Base-by-base conservation (phyloP, 1,140 invertebrate species). In the Lordiphosa stackelbergi region DNA sequence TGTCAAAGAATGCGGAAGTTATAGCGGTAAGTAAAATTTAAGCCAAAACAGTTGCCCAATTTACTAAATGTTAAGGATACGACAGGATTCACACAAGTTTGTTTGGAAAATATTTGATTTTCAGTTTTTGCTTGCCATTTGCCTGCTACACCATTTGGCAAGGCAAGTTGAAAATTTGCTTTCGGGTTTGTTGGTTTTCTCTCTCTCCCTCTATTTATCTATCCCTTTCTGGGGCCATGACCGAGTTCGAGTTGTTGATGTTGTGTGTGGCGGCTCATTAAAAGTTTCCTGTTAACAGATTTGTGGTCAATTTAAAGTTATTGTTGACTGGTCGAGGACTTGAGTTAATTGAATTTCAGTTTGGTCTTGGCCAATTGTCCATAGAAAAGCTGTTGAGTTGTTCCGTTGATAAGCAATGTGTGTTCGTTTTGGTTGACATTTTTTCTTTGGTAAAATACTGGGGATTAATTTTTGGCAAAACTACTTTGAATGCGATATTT, bases 1-100 rank as follows among this genome's bases (percentile, higher is more conserved):
- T 94, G 90, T 93, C 92, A 0, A 88, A 89, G 9, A 94, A 94
- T 73, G 91, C 91, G 3, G 92, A 93, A 78, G 87, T 88, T 34
- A 91, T 93, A 31, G 90, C 93, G 68, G 93, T 93, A 89, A 88
- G 89, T 88, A 53, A 9, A 11, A 11, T 45, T 5, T 1, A 46
- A 28, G 10, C 5, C 28, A 31, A 31, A 31, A 31, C 28, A 24
- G 4, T 24, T 24, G 0, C 22, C 4, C 5, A 19, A 24, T 24
- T 4, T 24, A 24, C 22, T 6, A 24, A 24, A 24, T 24, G 4
- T 6, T 24, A 24, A 24, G 28, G 28, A 31, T 31, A 8, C 28
- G 7, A 31, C 6, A 31, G 28, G 28, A 8, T 5, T 31, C 6
- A 8, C 4, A 0, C 22, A 6, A 24, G 4, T 24, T 24, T 24